Evolutionary conservation across 2,797 vertebrate genomes (phyloP), one percentile per base, ranked within the genome.

Genomic region (Pipistrellus nathusii): DNA sequence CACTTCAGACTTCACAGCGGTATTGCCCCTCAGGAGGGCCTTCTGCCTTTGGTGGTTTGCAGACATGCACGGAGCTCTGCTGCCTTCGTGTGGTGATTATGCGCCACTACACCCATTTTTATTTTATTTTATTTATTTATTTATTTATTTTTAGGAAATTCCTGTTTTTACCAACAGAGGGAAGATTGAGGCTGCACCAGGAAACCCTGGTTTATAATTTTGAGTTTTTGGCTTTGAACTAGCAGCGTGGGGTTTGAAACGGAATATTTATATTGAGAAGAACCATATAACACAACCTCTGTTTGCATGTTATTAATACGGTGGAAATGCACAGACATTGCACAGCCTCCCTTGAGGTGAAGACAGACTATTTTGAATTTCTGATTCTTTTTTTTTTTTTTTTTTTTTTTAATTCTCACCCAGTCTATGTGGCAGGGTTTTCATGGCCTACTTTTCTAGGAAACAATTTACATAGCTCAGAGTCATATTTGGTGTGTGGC

Each of bases 21-120:
- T 4, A 10, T 8, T 9, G 3, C 0, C 46, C 32, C 32, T 30
- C 2, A 0, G 6, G 46, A 23, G 17, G 64, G 2, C 4, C 3
- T 8, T 17, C 53, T 9, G 10, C 3, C 1, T 14, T 25, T 6
- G 1, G 44, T 0, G 1, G 12, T 55, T 21, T 44, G 23, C 0
- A 1, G 0, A 23, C 7, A n/a, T 88, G 10, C 38, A 8, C 27
- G 95, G 81, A 21, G 44, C 77, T 20, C 66, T 51, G 48, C 82
- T 94, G 94, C 71, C 95, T 95, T 88, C 96, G 57, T 8, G 96
- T 96, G 96, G 85, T n/a, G 0, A 0, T 0, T 0, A 1, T 5
- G 68, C 0, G 6, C 3, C 51, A 94, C 6, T 0, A 84, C 93
- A 93, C 1, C 7, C 10, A 30, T 21, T 44, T 41, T 41, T 41